Base-by-base conservation (phyloP, 2,113 vertebrate genomes). In the Passer montanus region DNA sequence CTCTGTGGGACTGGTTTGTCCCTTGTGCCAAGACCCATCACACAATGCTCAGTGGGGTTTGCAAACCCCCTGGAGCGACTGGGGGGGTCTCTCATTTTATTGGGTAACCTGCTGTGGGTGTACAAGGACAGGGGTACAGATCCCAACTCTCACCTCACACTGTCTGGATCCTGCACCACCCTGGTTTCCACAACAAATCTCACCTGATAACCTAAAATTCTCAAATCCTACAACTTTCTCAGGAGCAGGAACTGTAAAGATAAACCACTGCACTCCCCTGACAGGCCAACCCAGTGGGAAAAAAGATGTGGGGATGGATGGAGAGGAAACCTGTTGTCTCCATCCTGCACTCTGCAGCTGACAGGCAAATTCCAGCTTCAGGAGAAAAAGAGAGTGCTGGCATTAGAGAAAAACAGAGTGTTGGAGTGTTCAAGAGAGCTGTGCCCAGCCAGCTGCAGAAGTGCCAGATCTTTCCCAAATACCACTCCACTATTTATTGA, bases 31-130 rank as follows among this genome's bases (percentile, higher is more conserved):
- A 31, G 56, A 27, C 31, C 3, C 3, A 16, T 53, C 35, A 47
- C 49, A 13, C 0, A 0, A 17, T n/a, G 26, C 37, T 44, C 53
- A 15, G 15, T 4, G 58, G 67, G 33, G 6, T 41, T 43, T 85
- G 59, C 59, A 30, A 49, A 15, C 11, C 15, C 56, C 2, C 8
- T 9, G 2, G 4, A 15, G 37, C 53, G 39, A 5, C 11, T 22
- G 28, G 5, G 53, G 72, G 53, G 12, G 5, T 28, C 31, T 41
- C 44, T 62, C 72, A 11, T 30, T 68, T 81, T n/a, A 27, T 13
- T 22, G 9, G n/a, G 70, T 87, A 35, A 20, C 24, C 62, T 58
- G 1, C 77, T 47, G 6, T 5, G 28, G 27, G 11, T 2, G 10
- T 28, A 5, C 20, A 13, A 27, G 19, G 53, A 50, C 49, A 1